These are phyloP conservation scores for Tribolium madens DNA, from an alignment of 1,140 invertebrate genomes.

Conservation along the genomic window DNA sequence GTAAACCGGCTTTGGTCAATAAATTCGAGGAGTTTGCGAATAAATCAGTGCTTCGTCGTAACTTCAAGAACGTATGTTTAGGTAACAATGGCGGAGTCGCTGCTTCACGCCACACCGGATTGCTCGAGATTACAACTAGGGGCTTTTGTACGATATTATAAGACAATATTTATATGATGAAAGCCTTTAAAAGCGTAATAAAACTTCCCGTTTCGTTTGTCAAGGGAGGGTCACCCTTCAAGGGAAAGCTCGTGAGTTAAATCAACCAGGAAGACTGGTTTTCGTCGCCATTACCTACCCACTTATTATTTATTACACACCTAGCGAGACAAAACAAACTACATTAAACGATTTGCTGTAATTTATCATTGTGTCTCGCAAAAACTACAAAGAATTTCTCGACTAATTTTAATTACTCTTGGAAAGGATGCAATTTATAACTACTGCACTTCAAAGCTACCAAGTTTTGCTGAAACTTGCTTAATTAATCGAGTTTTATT, in stretches of 20 bases:
- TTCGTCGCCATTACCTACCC: constrained; percentile 22
- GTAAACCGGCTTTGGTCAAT: constrained; percentile 23
- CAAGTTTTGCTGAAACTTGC: constrained; percentile 6
- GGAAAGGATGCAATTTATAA: constrained; percentile 13
- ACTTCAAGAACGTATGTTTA: constrained; percentile 47
- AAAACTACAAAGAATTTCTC: constrained; percentile 34
- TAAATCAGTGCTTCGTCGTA: constrained; percentile 34
- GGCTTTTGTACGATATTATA: constrained; percentile 53
- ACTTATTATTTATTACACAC: constrained; percentile 10
- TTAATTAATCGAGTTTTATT: constrained; percentile 32
- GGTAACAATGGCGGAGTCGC: constrained; percentile 39
- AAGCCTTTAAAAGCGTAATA: constrained; percentile 57
- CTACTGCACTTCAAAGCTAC: constrained; percentile 12
- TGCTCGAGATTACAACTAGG: constrained; percentile 45
- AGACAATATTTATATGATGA: constrained; percentile 59
- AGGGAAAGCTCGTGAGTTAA: no score
- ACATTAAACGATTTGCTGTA: background rate
- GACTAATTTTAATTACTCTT: constrained; percentile 27
- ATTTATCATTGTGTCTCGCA: background rate
- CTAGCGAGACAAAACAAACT: background rate
- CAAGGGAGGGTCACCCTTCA: background rate
- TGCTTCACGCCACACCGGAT: background rate
- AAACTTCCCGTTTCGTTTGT: constrained; percentile 48
- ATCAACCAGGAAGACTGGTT: constrained; percentile 11
- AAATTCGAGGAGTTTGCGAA: constrained; percentile 37